A percentile compares a stretch with the other conserved stretches of the same genome.
Conservation (phyloP, 2,888 invertebrate species). For the Monopis laevigella region DNA sequence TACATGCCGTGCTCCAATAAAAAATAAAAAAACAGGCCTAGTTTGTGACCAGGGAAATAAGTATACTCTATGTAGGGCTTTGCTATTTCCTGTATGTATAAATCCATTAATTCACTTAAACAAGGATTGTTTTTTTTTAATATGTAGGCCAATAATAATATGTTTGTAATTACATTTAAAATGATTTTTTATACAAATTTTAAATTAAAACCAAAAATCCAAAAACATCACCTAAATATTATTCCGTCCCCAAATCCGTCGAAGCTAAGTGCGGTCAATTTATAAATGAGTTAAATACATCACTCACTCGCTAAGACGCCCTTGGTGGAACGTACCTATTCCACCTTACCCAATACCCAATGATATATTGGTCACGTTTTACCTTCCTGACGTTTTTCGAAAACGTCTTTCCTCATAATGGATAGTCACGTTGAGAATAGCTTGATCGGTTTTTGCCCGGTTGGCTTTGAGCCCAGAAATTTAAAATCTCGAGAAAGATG, state of each 20-base stretch:
- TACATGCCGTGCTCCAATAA: too few species aligned
- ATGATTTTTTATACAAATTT: too few species aligned
- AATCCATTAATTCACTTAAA: too few species aligned
- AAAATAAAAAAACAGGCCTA: too few species aligned
- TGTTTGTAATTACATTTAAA: too few species aligned
- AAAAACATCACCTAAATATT: constrained; percentile 20
- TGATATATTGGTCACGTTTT: constrained; percentile 45
- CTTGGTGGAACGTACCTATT: neutral
- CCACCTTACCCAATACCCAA: constrained; percentile 21
- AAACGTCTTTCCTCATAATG: constrained; percentile 41
- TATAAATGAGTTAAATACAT: constrained; percentile 51
- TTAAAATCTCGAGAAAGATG: too few species aligned
- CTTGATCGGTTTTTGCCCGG: constrained; percentile 24
- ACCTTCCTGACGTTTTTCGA: constrained; percentile 51
- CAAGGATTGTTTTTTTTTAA: too few species aligned
- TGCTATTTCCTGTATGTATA: too few species aligned
- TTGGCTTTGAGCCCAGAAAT: constrained; percentile 3
- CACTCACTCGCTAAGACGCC: constrained; percentile 33
- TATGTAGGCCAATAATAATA: too few species aligned
- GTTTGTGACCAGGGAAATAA: too few species aligned
- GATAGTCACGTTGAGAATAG: constrained; percentile 39
- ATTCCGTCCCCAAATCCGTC: constrained; percentile 30
- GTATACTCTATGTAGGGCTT: too few species aligned
- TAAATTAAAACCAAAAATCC: too few species aligned
- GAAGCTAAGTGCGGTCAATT: constrained; percentile 46